These are phyloP conservation scores for Pocillopora damicornis DNA, from an alignment of 64 coral and sea anemone species.

Conservation along the genomic window DNA sequence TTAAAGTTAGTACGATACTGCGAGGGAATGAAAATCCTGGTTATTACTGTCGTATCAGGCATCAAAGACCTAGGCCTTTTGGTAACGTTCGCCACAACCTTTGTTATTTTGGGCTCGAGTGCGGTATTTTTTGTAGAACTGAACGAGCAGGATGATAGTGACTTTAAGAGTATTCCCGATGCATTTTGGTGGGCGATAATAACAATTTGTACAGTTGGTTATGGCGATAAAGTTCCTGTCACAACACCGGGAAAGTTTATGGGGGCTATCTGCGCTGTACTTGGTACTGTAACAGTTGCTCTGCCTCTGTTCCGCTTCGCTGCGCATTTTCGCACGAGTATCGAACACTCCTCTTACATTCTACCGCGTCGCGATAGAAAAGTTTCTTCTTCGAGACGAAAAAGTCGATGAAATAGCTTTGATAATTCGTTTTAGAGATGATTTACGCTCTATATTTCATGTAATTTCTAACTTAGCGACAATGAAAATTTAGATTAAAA, in stretches of 20 bases:
- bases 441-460: neutral
- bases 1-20: constrained; percentile 80
- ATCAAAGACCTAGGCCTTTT: constrained; percentile 59
- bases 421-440: neutral
- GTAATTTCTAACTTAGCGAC: neutral
- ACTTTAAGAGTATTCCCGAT: constrained; percentile 68
- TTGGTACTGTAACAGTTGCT: constrained; percentile 64
- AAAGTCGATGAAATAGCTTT: neutral
- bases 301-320: constrained; percentile 85
- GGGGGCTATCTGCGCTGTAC: constrained; percentile 60
- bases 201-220: constrained; percentile 83
- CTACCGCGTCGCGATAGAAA: neutral
- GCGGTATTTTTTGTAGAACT: constrained; percentile 59
- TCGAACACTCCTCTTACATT: constrained; percentile 29
- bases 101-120: constrained; percentile 63
- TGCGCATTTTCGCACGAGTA: constrained; percentile 55
- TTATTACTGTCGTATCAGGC: constrained; percentile 58
- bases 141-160: constrained; percentile 11
- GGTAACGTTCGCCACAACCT: constrained; percentile 48
- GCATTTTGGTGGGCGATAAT: constrained; percentile 91
- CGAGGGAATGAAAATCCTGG: constrained; percentile 66
- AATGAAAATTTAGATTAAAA: neutral
- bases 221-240: constrained; percentile 71
- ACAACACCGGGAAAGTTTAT: constrained; percentile 54
- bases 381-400: neutral